phyloP scores from a whole-genome alignment of 2,888 invertebrate genomes.

The Megalurothrips usitatus region DNA sequence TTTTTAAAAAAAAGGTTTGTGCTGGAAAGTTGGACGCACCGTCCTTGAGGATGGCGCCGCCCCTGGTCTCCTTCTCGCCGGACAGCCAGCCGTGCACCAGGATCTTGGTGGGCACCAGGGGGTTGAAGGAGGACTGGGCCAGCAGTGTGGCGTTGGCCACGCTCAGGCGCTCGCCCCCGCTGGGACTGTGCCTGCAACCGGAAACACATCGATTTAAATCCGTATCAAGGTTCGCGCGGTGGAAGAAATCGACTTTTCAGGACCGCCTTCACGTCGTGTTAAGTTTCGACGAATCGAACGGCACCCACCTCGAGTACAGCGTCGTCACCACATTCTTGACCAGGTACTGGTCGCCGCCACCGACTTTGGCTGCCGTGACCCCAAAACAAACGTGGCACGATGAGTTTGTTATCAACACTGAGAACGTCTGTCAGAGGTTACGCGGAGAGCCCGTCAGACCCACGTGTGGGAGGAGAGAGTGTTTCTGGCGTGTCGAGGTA shows the following conservation, averaged over 20 bases:
- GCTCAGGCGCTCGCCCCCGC: too few species aligned
- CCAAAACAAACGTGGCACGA: too few species aligned
- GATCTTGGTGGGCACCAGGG: slow-evolving; percentile 34
- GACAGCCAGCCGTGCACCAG: slow-evolving; percentile 35
- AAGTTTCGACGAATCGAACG: too few species aligned
- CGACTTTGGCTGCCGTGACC: neutral
- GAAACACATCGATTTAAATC: neutral
- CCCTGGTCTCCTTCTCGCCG: neutral
- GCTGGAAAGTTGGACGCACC: neutral
- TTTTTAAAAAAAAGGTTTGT: too few species aligned
- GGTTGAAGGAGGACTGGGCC: slow-evolving; percentile 28
- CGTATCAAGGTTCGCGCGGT: too few species aligned
- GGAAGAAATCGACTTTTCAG: too few species aligned
- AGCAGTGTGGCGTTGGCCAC: neutral
- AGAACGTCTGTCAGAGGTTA: too few species aligned
- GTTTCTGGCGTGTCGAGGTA: too few species aligned
- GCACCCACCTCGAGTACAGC: neutral
- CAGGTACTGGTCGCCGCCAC: neutral
- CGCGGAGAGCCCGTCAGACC: too few species aligned
- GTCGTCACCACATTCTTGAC: neutral
- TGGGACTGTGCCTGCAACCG: neutral
- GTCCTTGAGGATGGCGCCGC: neutral
- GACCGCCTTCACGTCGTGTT: too few species aligned
- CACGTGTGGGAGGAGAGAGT: too few species aligned
- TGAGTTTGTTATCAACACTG: too few species aligned